phyloP scores from a whole-genome alignment of 2,113 vertebrate genomes.

The Synodontis membranacea region DNA sequence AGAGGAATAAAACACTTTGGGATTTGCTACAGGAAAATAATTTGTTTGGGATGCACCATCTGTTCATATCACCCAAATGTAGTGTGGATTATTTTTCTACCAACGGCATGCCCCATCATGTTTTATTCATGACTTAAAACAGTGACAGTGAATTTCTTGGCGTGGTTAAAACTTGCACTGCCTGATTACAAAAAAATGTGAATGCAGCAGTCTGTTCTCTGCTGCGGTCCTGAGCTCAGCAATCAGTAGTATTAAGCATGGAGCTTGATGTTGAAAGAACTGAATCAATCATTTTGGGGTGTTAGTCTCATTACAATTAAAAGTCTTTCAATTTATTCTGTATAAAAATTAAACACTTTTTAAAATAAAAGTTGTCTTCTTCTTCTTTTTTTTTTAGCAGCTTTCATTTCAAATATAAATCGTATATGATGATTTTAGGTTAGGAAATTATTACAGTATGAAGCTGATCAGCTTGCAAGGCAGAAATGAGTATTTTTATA shows the following conservation, averaged over 20 bases:
- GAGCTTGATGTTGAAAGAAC: not conserved
- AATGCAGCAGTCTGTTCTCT: conserved; percentile 5
- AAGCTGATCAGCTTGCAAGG: too few species aligned
- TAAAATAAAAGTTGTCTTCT: not conserved
- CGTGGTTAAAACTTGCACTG: not conserved
- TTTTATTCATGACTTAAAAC: not conserved
- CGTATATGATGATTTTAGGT: not conserved
- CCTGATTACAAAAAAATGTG: not conserved
- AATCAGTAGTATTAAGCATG: not conserved
- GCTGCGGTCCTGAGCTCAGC: not conserved
- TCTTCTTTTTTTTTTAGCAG: not conserved
- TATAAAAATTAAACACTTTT: not conserved
- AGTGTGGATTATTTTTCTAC: not conserved
- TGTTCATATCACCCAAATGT: not conserved
- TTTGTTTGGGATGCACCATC: not conserved
- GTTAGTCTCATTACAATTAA: not conserved
- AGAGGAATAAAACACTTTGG: not conserved
- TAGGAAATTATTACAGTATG: not conserved
- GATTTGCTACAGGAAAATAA: not conserved
- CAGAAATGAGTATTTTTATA: not conserved
- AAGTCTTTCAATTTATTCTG: not conserved
- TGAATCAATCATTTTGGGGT: not conserved
- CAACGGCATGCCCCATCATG: not conserved
- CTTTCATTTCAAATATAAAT: not conserved
- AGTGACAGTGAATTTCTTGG: not conserved